phyloP scores from a whole-genome alignment of 2,888 invertebrate species.

The Gryllus longicercus region DNA sequence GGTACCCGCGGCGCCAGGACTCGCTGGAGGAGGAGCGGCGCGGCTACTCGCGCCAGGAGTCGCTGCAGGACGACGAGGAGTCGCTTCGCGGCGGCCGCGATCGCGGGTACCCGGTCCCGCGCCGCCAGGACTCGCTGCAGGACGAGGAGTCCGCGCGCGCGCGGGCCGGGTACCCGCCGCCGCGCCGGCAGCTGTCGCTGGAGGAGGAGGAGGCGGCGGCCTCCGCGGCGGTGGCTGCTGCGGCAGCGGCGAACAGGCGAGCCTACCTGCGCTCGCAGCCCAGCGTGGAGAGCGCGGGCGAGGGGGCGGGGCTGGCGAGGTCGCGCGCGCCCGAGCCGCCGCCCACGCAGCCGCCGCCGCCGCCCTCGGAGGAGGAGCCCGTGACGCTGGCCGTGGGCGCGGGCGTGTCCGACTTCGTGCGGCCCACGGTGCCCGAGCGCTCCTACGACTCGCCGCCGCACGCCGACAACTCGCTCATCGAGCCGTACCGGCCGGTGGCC shows the following conservation, averaged over 20 bases:
- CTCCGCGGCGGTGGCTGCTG: conserved; percentile 46
- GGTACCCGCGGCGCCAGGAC: conserved; percentile 46
- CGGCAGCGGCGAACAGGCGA: conserved; percentile 37
- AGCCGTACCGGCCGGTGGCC: conserved; percentile 52
- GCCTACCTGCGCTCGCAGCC: conserved; percentile 37
- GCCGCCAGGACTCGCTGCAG: neutral
- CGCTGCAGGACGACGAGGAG: neutral
- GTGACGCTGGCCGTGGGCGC: conserved; percentile 2
- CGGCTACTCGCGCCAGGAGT: conserved; percentile 12
- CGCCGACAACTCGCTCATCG: conserved; percentile 52
- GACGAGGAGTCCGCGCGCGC: neutral
- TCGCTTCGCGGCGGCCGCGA: neutral
- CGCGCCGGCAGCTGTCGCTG: conserved; percentile 46
- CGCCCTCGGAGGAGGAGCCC: conserved; percentile 7
- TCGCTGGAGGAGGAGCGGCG: conserved; percentile 45
- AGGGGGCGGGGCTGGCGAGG: conserved; percentile 35
- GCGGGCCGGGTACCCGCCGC: neutral
- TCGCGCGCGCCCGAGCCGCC: conserved; percentile 12
- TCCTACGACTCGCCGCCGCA: conserved; percentile 5
- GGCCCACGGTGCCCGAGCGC: neutral
- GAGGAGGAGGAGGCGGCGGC: conserved; percentile 40
- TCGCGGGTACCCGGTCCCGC: neutral
- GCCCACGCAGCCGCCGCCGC: conserved; percentile 18
- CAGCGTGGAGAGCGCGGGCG: conserved; percentile 37
- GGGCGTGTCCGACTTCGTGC: conserved; percentile 11